Base-by-base conservation (phyloP, 2,888 invertebrate species). In the Luperina testacea region DNA sequence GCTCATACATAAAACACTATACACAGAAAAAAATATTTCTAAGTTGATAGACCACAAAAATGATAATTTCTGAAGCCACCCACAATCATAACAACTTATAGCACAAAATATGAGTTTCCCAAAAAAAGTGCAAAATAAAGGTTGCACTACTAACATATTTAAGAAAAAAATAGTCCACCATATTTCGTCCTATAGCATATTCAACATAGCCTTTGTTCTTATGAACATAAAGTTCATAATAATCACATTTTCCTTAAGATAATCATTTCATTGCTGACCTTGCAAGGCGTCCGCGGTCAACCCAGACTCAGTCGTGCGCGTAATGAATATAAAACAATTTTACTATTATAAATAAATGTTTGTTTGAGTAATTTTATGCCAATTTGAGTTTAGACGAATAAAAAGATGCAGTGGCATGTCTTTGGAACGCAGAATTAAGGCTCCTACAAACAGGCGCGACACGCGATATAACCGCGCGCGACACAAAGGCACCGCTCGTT, bases 251-350 rank as follows among this genome's bases (percentile, higher is more conserved):
- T 75, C 45, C 73, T 59, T 64, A 63, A 75, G 75, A 79, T 79
- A 78, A 82, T 82, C 75, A 75, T 51, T 82, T 69, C 42, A 45
- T 53, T 71, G 75, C 13, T 70, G 88, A 89, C 93, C 93, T 93
- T 93, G 90, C 81, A 74, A 76, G 63, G 59, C 24, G 84, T 81
- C 78, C 79, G 82, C 85, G 85, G 87, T 91, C 88, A 74, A 88
- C 84, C 80, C 64, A 89, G 86, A 86, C 45, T 82, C 94, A 91
- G 85, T 92, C 93, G 93, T 94, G 93, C 94, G 92, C 84, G 85
- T 92, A 93, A 93, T 92, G 89, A 90, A 89, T 87, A 89, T 82
- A 87, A 84, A 87, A 84, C 89, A 89, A 92, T 92, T 92, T 90
- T 88, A 90, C 91, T 91, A 93, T 91, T 91, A 90, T 82, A 88